phyloP scores from a whole-genome alignment of 2,888 invertebrate species.

The Harpalus rufipes region DNA sequence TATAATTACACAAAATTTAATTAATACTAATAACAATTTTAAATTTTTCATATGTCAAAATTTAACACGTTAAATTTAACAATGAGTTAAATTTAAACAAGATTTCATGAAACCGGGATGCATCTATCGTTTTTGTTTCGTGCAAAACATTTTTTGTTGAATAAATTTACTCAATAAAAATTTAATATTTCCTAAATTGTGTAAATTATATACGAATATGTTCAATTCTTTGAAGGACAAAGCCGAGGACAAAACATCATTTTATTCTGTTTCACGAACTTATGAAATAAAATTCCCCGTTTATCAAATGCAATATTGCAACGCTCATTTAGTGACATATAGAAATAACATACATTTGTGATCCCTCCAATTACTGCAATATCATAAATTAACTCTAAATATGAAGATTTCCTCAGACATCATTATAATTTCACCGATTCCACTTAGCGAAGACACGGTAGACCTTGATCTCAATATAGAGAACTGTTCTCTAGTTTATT shows the following conservation, averaged over 20 bases:
- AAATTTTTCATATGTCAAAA: no score
- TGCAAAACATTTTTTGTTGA: no score
- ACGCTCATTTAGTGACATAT: slow-evolving; percentile 3
- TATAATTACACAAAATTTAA: no score
- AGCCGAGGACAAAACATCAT: background rate
- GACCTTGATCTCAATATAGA: slow-evolving; percentile 29
- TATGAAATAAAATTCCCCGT: slow-evolving; percentile 15
- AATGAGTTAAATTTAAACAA: no score
- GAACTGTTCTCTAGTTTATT: background rate
- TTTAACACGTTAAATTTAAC: no score
- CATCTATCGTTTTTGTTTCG: no score
- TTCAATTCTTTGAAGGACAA: slow-evolving; percentile 25
- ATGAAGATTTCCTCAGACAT: slow-evolving; percentile 17
- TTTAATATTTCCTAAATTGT: no score
- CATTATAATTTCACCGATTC: slow-evolving; percentile 21
- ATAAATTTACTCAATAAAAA: no score
- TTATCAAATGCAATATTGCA: background rate
- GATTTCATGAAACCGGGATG: no score
- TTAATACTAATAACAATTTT: no score
- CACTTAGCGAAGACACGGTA: slow-evolving; percentile 2
- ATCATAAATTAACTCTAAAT: background rate
- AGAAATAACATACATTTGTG: slow-evolving; percentile 21
- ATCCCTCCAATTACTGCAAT: background rate
- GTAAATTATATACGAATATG: no score
- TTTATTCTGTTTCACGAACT: background rate